These are phyloP conservation scores for Falco rusticolus DNA, from an alignment of 2,797 vertebrate species.

Conservation along the genomic window DNA sequence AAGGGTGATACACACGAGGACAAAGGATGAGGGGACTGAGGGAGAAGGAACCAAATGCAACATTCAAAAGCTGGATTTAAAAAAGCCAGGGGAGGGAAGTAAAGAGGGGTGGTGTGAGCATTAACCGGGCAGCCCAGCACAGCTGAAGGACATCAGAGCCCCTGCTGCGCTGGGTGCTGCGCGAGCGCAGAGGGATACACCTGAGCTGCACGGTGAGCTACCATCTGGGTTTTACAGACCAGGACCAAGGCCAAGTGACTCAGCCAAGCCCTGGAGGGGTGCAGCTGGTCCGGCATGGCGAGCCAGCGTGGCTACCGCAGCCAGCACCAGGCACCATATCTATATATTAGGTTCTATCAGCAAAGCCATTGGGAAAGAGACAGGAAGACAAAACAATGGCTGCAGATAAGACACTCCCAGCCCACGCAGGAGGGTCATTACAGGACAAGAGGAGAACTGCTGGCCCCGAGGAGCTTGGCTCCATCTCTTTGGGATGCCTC, in stretches of 20 bases:
- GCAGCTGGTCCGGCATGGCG: not conserved
- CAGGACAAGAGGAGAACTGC: not conserved
- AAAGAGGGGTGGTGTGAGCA: not conserved
- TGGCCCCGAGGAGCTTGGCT: not conserved
- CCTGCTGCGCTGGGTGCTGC: not conserved
- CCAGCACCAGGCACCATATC: fast-evolving
- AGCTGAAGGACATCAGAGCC: not conserved
- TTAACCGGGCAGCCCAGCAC: not conserved
- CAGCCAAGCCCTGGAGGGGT: not conserved
- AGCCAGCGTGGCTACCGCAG: not conserved
- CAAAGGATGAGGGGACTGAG: not conserved
- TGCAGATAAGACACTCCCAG: slow-evolving; percentile 27
- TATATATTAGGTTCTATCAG: slow-evolving; percentile 18
- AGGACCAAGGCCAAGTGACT: not conserved
- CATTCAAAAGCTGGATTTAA: not conserved
- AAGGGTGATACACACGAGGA: not conserved
- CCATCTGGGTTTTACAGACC: not conserved
- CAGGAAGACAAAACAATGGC: slow-evolving; percentile 58
- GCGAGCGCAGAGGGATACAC: not conserved
- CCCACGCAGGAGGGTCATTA: not conserved
- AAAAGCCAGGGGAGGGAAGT: not conserved
- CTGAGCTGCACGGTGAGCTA: not conserved
- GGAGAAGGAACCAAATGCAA: not conserved
- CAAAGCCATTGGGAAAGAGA: slow-evolving; percentile 32
- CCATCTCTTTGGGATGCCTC: not conserved